Evolutionary conservation across 2,888 invertebrate genomes (phyloP).

Genomic region (Acleris literana): DNA sequence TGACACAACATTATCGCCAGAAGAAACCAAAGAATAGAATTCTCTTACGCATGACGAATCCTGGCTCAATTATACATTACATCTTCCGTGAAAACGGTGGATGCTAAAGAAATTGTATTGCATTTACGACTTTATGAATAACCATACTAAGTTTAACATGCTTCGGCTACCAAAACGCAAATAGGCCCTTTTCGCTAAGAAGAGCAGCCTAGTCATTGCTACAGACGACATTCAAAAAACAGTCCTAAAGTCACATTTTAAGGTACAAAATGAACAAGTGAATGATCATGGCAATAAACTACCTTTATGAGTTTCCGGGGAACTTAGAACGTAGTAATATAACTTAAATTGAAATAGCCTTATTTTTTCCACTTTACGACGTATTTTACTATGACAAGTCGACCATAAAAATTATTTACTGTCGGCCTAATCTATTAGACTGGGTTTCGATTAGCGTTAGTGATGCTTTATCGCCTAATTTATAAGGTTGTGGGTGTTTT

Average conservation of each 20-base stretch:
- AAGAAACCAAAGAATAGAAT: slow-evolving; percentile 24
- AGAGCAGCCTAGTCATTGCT: not conserved
- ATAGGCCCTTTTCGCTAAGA: too few relatives aligned
- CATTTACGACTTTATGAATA: too few relatives aligned
- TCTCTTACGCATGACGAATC: slow-evolving; percentile 16
- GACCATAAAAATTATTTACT: slow-evolving; percentile 30
- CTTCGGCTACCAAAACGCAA: too few relatives aligned
- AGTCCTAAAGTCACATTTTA: not conserved
- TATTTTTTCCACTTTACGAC: slow-evolving; percentile 39
- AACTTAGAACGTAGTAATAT: slow-evolving; percentile 58
- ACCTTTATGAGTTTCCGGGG: slow-evolving; percentile 49
- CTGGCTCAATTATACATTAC: not conserved
- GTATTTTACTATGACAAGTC: slow-evolving; percentile 44
- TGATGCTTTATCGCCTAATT: not conserved
- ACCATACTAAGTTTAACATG: not conserved
- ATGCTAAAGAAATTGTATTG: too few relatives aligned
- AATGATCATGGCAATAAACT: slow-evolving; percentile 41
- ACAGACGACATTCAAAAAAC: not conserved
- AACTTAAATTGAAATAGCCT: slow-evolving; percentile 65
- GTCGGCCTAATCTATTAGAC: slow-evolving; percentile 32
- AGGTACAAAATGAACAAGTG: slow-evolving; percentile 11
- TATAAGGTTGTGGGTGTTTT: not conserved
- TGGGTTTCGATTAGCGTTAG: slow-evolving; percentile 28
- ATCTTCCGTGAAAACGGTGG: too few relatives aligned
- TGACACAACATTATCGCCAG: slow-evolving; percentile 19